Percentiles rank a stretch among this genome's conserved stretches.
Conservation (phyloP, 37 sponge, comb jelly and placozoan genomes). For the Amphimedon queenslandica region DNA sequence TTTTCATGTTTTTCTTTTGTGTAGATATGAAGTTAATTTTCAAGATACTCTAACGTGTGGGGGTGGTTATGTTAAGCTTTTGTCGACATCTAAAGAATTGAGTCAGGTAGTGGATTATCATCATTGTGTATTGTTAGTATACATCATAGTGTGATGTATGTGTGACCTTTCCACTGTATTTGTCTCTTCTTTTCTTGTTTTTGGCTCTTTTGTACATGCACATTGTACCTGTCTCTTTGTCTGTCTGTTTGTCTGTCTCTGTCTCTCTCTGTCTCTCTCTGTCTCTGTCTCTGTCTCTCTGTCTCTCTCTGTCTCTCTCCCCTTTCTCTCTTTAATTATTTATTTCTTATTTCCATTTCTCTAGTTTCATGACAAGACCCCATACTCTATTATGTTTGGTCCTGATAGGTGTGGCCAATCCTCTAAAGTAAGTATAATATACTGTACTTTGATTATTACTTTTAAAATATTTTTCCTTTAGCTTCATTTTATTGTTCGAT, state of each 20-base stretch:
- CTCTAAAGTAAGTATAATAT: conserved; percentile 60
- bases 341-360: not conserved
- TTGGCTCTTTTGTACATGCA: too few species aligned
- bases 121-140: not conserved
- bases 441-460: not conserved
- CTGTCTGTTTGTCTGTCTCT: too few species aligned
- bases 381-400: conserved; percentile 99
- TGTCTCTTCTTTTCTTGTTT: not conserved
- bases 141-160: too few species aligned
- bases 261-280: conserved; percentile 12
- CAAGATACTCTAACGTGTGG: conserved; percentile 89
- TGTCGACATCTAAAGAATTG: conserved; percentile 53
- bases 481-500: conserved; percentile 92
- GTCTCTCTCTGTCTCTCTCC: not conserved
- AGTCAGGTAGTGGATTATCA: too few species aligned
- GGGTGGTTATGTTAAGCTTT: conserved; percentile 94
- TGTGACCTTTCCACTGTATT: conserved; percentile 1
- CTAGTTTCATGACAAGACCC: conserved; percentile 85
- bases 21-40: conserved; percentile 94
- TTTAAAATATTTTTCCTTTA: conserved; percentile 18
- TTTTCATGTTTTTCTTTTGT: not conserved
- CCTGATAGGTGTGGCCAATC: conserved; percentile 95
- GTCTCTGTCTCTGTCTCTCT: not conserved
- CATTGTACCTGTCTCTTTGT: conserved; percentile 13
- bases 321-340: not conserved